Evolutionary conservation across 2,888 invertebrate species (phyloP), one percentile per base, ranked within the genome.

Genomic region (Drosophila melanosoma): DNA sequence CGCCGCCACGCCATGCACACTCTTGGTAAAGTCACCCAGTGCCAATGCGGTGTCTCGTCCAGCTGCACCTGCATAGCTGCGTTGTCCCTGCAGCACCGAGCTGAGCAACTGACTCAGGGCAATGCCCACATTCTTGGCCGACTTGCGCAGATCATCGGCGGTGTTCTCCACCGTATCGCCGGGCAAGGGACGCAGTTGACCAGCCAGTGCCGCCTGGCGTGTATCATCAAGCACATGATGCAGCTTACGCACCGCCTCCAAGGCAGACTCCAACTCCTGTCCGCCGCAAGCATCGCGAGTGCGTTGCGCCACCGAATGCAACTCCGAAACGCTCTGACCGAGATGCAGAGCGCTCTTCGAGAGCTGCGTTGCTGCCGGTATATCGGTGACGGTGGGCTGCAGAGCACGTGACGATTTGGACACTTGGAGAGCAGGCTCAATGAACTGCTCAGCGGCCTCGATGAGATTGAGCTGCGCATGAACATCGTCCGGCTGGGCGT

Each of bases 21-120:
- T 96, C 56, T 94, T 94, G 11, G 96, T 95, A 82, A 97, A 95
- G 79, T 96, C 96, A 38, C 95, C 94, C 60, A 98, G 93, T 7
- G 96, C 95, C 77, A 96, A 94, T 0, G 97, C 97, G 0, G 97
- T 97, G 83, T 97, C 97, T 33, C 96, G 94, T 0, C 97, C 97
- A 2, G 97, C 97, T 76, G 96, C 95, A 5, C 96, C 96, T 0
- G 97, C 97, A 86, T 97, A 97, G 82, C 95, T 95, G 69, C 96
- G 95, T 92, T 98, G 97, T 6, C 96, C 96, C 92, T 96, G 96
- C 15, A 97, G 95, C 23, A 97, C 97, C 1, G 97, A 97, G 20
- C 97, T 97, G 61, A 98, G 94, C 66, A 99, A 94, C 91, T 97
- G 97, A 6, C 98, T 97, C 87, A 98, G 95, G 45, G 96, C 95